Base-by-base conservation (phyloP, 2,888 invertebrate species). In the Caenorhabditis doughertyi region DNA sequence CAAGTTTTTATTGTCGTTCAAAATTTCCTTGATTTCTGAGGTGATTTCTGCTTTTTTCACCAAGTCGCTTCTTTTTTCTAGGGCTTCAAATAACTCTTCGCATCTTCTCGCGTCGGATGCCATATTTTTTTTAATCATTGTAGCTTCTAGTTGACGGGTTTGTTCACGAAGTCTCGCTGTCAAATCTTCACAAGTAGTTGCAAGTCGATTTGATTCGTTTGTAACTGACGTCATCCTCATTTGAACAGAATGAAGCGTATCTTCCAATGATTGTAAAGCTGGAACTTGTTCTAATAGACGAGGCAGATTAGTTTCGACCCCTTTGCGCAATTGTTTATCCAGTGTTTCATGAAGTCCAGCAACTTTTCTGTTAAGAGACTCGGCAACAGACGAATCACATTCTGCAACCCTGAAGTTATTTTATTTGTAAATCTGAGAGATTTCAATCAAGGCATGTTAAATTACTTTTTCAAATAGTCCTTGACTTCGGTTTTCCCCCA, bases 281-380 rank as follows among this genome's bases (percentile, higher is more conserved):
- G 88, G 87, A 3, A 89, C 90, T 80, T 91, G 91, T 58, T 91
- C 91, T 29, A 91, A 82, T 8, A 91, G 81, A 13, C 89, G 82
- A 0, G 90, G 87, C 8, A 90, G 88, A 81, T 91, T 90, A 35
- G 88, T 89, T 71, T 91, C 91, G 9, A 91, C 89, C 47, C 90
- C 90, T 79, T 90, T 90, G 29, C 90, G 77, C n/a, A 90, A 84
- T 44, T 90, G 89, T 47, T 81, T 80, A 60, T 90, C 89, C 23
- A 90, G 76, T 8, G 88, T 85, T 9, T 87, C 85, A 71, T 90
- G 88, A 21, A 90, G 88, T 9, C 83, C 84, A 27, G 87, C 84
- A 18, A 90, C 89, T 71, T 86, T 84, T 27, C 84, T 64, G 18
- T 89, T 80, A 13, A 91, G 76, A 3, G 84, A 85, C 8, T 89